These are phyloP conservation scores for Petrolisthes manimaculis DNA, from an alignment of 2,888 invertebrate species.

Conservation along the genomic window DNA sequence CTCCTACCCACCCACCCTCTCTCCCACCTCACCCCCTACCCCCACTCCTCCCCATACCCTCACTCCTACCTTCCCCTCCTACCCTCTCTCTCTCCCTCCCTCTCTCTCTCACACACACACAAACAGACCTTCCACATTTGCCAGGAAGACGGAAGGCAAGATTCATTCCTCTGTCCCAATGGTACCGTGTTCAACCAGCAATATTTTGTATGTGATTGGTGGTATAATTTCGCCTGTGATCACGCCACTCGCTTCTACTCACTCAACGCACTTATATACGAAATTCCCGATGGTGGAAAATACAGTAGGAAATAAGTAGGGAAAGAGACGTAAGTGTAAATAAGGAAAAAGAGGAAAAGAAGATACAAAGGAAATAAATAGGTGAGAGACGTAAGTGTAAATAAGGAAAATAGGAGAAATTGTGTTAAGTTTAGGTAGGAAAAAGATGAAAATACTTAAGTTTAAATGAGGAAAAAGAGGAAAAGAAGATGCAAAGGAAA, in stretches of 20 bases:
- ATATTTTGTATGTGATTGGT: conserved; percentile 65
- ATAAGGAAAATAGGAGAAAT: too few species aligned
- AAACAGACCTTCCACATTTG: conserved; percentile 62
- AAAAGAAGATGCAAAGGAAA: too few species aligned
- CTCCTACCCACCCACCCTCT: background rate
- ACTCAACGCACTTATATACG: conserved; percentile 62
- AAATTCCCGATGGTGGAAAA: conserved; percentile 43
- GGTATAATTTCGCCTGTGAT: conserved; percentile 65
- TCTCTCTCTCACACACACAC: background rate
- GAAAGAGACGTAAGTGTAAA: background rate
- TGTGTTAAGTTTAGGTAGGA: too few species aligned
- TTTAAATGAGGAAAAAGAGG: too few species aligned
- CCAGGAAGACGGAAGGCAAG: conserved; percentile 60
- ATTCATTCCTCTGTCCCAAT: conserved; percentile 64
- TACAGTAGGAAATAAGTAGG: conserved; percentile 30
- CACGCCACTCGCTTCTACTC: conserved; percentile 57
- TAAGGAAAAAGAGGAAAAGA: background rate
- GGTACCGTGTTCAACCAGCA: conserved; percentile 65
- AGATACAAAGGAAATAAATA: too few species aligned
- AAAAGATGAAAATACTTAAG: too few species aligned
- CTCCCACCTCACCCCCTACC: background rate
- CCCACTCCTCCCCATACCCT: background rate
- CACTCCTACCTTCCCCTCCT: background rate
- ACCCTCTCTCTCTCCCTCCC: background rate
- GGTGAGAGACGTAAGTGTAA: too few species aligned